phyloP scores from a whole-genome alignment of 2,888 invertebrate species.

The Cepaea hortensis region DNA sequence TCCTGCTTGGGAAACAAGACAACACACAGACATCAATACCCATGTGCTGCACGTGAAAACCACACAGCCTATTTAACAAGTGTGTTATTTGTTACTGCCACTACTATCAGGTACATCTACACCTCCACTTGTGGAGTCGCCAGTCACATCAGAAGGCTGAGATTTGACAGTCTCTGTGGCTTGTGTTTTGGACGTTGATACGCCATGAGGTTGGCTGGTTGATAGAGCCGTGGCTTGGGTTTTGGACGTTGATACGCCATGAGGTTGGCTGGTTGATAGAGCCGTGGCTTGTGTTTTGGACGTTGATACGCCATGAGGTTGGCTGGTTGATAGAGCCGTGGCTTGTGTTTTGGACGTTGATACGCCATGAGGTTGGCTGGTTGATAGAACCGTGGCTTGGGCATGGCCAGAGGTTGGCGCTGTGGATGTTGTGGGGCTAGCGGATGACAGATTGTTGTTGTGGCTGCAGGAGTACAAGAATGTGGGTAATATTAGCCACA shows the following conservation, averaged over 20 bases:
- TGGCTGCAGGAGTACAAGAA: not conserved
- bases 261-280: conserved; percentile 10
- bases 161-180: not conserved
- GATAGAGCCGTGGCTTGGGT: not conserved
- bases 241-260: conserved; percentile 5
- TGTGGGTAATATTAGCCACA: no score
- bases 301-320: conserved; percentile 13
- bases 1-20: no score
- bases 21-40: no score
- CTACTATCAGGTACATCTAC: not conserved
- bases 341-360: conserved; percentile 6
- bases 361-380: conserved; percentile 18
- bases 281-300: not conserved
- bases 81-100: not conserved
- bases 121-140: not conserved
- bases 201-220: conserved; percentile 12
- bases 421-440: not conserved
- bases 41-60: not conserved
- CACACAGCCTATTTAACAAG: not conserved
- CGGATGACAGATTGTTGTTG: conserved; percentile 8
- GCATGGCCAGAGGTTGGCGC: not conserved
- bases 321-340: not conserved
- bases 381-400: not conserved
- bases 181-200: conserved; percentile 9
- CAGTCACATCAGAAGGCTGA: conserved; percentile 18